Conservation (phyloP, 2,888 invertebrate species). For the Pogonocherus hispidulus region DNA sequence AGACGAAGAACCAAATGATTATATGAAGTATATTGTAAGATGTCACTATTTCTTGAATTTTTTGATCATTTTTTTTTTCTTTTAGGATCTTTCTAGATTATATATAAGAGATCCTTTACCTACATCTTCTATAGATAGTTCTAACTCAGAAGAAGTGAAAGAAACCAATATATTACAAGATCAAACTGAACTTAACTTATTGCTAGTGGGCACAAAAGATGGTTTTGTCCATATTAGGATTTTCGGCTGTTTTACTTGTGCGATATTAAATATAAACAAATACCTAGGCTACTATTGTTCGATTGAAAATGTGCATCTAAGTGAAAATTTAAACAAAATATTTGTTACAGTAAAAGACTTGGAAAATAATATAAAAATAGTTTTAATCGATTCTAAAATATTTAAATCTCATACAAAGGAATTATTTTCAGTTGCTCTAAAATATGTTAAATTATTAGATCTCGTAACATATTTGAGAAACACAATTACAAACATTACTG, state of each 20-base stretch:
- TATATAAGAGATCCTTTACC: conserved; percentile 70
- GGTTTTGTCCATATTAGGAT: conserved; percentile 83
- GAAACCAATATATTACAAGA: conserved; percentile 75
- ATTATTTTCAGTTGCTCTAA: conserved; percentile 80
- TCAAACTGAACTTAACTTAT: conserved; percentile 78
- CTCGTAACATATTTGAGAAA: conserved; percentile 80
- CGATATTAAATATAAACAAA: conserved; percentile 75
- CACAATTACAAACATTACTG: conserved; percentile 85
- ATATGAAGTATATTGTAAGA: conserved; percentile 61
- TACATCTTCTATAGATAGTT: conserved; percentile 58
- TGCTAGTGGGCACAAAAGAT: conserved; percentile 83
- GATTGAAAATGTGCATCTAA: conserved; percentile 77
- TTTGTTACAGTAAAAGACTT: conserved; percentile 75
- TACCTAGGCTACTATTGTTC: conserved; percentile 72
- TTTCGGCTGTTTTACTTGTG: conserved; percentile 88
- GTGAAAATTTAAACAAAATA: conserved; percentile 79
- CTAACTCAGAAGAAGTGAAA: conserved; percentile 72
- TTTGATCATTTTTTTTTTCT: neutral
- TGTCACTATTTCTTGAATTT: too few relatives aligned
- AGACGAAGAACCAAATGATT: conserved; percentile 57
- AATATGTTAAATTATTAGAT: conserved; percentile 75
- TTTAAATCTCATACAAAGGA: conserved; percentile 78
- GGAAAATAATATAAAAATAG: conserved; percentile 69
- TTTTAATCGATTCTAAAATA: conserved; percentile 74
- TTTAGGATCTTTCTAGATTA: conserved; percentile 64